A percentile compares a stretch with the other conserved stretches of the same genome.
Conservation (phyloP, 2,888 invertebrate species). For the Thelaira solivaga region DNA sequence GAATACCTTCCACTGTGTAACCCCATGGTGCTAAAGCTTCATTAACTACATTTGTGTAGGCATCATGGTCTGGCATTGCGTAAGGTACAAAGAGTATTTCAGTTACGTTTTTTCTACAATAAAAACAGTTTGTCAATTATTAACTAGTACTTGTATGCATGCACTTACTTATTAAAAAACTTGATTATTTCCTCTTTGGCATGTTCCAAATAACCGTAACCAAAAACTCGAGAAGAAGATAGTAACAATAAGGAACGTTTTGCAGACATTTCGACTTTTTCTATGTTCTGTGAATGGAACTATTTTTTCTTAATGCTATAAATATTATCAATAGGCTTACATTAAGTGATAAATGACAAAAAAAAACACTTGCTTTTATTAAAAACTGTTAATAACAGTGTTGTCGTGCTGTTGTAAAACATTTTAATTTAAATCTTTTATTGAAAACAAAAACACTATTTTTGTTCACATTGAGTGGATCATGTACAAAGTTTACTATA, state of each 20-base stretch:
- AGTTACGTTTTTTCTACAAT: conserved; percentile 80
- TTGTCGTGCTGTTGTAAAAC: too few species aligned
- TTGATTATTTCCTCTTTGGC: conserved; percentile 81
- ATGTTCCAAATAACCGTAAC: conserved; percentile 82
- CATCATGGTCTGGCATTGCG: conserved; percentile 82
- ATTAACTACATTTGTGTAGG: conserved; percentile 81
- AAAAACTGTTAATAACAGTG: too few species aligned
- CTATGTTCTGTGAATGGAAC: too few species aligned
- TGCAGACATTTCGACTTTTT: conserved; percentile 59
- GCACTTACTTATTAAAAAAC: conserved; percentile 80
- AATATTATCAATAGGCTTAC: too few species aligned
- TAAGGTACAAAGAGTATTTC: conserved; percentile 86
- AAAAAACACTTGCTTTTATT: too few species aligned
- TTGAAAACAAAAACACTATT: too few species aligned
- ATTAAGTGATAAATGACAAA: too few species aligned
- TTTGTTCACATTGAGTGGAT: too few species aligned
- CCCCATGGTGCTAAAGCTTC: conserved; percentile 82
- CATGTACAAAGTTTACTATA: too few species aligned
- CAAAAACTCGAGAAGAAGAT: conserved; percentile 84
- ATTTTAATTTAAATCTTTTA: too few species aligned
- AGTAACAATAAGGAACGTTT: conserved; percentile 80
- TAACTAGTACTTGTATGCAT: not conserved
- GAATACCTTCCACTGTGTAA: conserved; percentile 82
- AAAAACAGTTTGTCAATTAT: too few species aligned
- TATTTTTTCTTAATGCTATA: too few species aligned